These are phyloP conservation scores for Euura saliciscinereae DNA, from an alignment of 1,140 invertebrate species.

Conservation along the genomic window DNA sequence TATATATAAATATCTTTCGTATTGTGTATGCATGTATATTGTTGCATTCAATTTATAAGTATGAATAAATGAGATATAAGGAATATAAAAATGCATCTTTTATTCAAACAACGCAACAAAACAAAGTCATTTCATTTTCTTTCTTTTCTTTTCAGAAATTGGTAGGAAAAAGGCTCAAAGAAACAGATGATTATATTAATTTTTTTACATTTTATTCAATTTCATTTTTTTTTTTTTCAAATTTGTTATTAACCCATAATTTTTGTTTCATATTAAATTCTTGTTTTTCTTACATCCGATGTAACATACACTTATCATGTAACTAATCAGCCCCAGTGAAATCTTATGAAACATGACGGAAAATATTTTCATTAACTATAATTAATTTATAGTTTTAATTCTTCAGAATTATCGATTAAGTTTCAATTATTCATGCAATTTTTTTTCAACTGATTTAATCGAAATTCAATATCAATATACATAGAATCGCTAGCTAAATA, in stretches of 20 bases:
- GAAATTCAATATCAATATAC: not conserved
- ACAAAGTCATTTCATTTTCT: too few species aligned
- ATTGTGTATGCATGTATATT: conserved; percentile 4
- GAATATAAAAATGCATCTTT: not conserved
- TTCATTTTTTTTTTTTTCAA: too few species aligned
- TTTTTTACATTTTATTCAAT: too few species aligned
- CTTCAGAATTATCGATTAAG: not conserved
- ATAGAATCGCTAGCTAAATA: not conserved
- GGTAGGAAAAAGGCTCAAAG: too few species aligned
- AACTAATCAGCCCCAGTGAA: not conserved
- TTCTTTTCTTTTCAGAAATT: too few species aligned
- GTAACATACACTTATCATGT: not conserved
- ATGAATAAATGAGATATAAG: not conserved
- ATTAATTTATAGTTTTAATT: not conserved
- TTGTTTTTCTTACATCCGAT: not conserved
- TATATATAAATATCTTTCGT: not conserved
- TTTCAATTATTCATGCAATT: not conserved
- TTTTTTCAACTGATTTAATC: not conserved
- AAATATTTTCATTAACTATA: too few species aligned
- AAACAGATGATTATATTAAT: too few species aligned
- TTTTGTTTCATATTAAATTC: too few species aligned
- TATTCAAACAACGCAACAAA: too few species aligned
- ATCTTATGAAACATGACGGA: not conserved
- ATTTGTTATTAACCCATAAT: too few species aligned
- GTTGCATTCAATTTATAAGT: not conserved